phyloP scores from a whole-genome alignment of 2,797 vertebrate genomes.

The Myiotriccus ornatus region DNA sequence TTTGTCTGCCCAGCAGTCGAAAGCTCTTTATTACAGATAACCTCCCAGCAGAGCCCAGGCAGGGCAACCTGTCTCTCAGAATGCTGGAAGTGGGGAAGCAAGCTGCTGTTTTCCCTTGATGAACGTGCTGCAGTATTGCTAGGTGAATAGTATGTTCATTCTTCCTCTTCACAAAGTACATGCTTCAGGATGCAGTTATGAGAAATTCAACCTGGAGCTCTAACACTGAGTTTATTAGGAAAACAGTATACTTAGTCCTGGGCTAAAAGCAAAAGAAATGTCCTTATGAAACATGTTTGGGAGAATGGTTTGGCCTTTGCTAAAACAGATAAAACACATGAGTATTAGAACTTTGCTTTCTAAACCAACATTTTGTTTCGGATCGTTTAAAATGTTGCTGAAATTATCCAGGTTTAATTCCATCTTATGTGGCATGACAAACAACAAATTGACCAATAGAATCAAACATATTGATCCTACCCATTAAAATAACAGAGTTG shows the following conservation, averaged over 20 bases:
- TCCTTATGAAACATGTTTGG: constrained; percentile 17
- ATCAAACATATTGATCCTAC: background rate
- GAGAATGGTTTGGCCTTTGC: constrained; percentile 19
- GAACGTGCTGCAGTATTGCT: constrained; percentile 36
- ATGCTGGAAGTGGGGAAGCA: background rate
- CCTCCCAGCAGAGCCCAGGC: background rate
- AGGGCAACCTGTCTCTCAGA: background rate
- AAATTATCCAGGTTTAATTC: background rate
- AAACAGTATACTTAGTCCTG: background rate
- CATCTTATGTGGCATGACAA: background rate
- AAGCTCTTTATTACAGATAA: constrained; percentile 52
- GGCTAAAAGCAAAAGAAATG: constrained; percentile 38
- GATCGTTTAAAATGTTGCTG: background rate
- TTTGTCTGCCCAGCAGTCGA: constrained; percentile 49
- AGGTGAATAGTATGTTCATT: constrained; percentile 55
- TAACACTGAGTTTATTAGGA: constrained; percentile 38
- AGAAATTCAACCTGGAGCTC: constrained; percentile 42
- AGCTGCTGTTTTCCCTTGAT: constrained; percentile 25
- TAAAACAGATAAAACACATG: constrained; percentile 10
- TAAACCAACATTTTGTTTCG: background rate
- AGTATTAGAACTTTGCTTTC: background rate
- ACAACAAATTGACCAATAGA: background rate
- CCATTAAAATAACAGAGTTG: background rate
- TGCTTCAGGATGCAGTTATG: constrained; percentile 50
- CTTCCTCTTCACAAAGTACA: constrained; percentile 66